Conservation (phyloP, 2,113 vertebrate species). For the Pontoporia blainvillei region DNA sequence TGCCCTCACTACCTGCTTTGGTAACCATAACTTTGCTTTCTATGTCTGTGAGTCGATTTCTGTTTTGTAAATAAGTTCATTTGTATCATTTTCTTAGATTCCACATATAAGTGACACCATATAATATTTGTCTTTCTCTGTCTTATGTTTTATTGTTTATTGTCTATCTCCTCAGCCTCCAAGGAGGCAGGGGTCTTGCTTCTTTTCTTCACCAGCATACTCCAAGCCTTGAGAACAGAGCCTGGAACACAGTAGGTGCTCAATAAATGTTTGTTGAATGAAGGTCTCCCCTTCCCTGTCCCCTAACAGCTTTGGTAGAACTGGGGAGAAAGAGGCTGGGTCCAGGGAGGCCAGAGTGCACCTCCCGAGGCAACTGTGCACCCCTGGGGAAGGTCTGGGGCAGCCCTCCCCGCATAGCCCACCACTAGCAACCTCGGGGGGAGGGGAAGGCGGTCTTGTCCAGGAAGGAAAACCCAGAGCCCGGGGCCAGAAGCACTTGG, state of each 20-base stretch:
- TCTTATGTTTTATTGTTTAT: background rate
- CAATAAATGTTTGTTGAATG: background rate
- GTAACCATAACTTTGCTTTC: no score
- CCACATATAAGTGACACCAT: no score
- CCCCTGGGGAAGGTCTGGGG: background rate
- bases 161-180: background rate
- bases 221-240: background rate
- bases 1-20: no score
- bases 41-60: no score
- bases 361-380: background rate
- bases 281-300: background rate
- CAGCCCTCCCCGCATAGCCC: background rate
- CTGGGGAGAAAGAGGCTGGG: background rate
- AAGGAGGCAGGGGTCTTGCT: background rate
- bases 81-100: no score
- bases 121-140: no score
- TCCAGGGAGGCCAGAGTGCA: background rate
- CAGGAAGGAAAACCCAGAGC: background rate
- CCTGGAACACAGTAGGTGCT: background rate
- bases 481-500: background rate
- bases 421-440: fast-evolving
- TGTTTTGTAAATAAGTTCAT: no score
- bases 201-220: background rate
- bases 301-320: background rate
- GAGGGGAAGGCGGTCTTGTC: background rate